Conservation (phyloP, 2,888 invertebrate genomes). For the Lasioglossum zephyrum region DNA sequence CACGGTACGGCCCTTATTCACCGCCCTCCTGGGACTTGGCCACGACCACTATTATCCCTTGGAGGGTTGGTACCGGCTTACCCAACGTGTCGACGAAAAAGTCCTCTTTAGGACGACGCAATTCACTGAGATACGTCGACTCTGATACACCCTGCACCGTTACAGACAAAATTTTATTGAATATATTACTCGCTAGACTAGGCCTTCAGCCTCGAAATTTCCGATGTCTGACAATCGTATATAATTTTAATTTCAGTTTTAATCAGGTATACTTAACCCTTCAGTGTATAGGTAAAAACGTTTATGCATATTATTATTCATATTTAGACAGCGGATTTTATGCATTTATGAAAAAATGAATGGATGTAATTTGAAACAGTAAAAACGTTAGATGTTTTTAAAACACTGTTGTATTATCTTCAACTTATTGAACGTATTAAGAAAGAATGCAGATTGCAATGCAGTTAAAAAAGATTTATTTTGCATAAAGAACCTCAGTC, state of each 20-base stretch:
- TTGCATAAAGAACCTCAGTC: too few species aligned
- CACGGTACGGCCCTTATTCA: constrained; percentile 78
- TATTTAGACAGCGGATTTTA: too few species aligned
- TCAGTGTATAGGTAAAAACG: neutral
- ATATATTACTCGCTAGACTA: neutral
- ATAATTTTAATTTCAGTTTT: neutral
- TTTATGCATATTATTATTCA: too few species aligned
- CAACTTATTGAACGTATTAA: too few species aligned
- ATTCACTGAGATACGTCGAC: constrained; percentile 66
- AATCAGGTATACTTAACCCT: neutral
- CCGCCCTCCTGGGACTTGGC: constrained; percentile 73
- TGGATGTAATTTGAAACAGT: too few species aligned
- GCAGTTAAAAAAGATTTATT: too few species aligned
- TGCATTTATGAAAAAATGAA: too few species aligned
- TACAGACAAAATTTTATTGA: constrained; percentile 61
- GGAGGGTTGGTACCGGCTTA: constrained; percentile 61
- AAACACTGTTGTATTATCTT: too few species aligned
- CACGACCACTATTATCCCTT: constrained; percentile 69
- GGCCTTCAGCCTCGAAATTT: too few species aligned
- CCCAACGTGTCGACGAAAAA: constrained; percentile 72
- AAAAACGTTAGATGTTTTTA: too few species aligned
- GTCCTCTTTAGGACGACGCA: constrained; percentile 70
- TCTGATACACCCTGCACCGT: constrained; percentile 50
- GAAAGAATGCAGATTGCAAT: too few species aligned
- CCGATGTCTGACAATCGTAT: neutral